Base-by-base conservation (phyloP, 2,797 vertebrate species). In the Sebastes hubbsi region DNA sequence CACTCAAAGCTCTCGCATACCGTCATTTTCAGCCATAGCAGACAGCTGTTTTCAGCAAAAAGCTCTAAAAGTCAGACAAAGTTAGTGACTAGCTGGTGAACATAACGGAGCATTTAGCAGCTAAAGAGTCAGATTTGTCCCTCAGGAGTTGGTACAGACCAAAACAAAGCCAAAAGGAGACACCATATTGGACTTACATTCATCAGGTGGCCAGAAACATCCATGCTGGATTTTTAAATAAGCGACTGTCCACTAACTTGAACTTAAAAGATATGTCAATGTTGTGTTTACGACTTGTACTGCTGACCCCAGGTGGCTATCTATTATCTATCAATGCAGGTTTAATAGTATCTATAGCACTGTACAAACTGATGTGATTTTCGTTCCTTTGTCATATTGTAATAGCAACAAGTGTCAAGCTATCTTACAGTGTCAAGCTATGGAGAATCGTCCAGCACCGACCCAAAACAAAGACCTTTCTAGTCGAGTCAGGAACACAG, bases 381-480 rank as follows among this genome's bases (percentile, higher is more conserved):
- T 11, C 4, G 0, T 42, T 66, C 4, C 18, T 34, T n/a, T 1
- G 20, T 52, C 2, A 36, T 60, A 77, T 67, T 76, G 12, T n/a
- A 1, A 52, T 32, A 82, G 20, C 62, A 64, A 22, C 10, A 5
- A 5, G 24, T 46, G 36, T 38, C 13, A 38, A 14, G 13, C 36
- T 38, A 38, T 14, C 36, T 38, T 38, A 38, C 38, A 42, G 38
- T 42, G 27, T 69, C 30, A 75, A 24, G 1, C n/a, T 59, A 11
- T 22, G 10, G 7, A 34, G 46, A 70, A 77, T 75, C n/a, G 58
- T 82, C 22, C 56, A 77, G 49, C 52, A 58, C 10, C 24, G n/a
- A 54, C 59, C 30, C 2, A 29, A 72, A 81, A 75, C 63, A 67
- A 56, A 85, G 27, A 54, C 24, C 2, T 60, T 69, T 81, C 32